Base-by-base conservation (phyloP, 2,888 invertebrate genomes). In the Phania funesta region DNA sequence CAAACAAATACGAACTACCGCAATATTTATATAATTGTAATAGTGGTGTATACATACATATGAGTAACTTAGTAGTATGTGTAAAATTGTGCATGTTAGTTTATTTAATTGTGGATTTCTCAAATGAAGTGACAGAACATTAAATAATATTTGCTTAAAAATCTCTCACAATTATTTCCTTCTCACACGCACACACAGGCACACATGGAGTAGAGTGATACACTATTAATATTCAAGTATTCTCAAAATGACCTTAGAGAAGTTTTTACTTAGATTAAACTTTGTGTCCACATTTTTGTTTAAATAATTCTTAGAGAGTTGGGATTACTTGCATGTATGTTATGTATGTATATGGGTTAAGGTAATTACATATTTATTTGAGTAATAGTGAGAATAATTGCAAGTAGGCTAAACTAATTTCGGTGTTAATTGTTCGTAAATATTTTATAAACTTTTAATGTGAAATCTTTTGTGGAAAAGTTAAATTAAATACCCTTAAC, bases 361-460 rank as follows among this genome's bases (percentile, higher is more conserved):
- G 35, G 26, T 60, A 9, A 71, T 50, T 11, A n/a, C n/a, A n/a
- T 41, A n/a, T 62, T 16, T 11, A n/a, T 52, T 8, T 18, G 16
- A 56, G 29, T 29, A 29, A 16, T 22, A 29, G 20, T 64, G 13
- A 11, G 5, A 35, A 24, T n/a, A 44, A 52, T 52, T 75, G 65
- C 48, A 65, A 56, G 20, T 65, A 65, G 65, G 65, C 65, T 56
- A 75, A 75, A 75, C 56, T 56, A 46, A 64, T 76, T 77, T 71
- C 73, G 20, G 81, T 81, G 77, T 77, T 81, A 81, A 77, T 77
- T 73, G 73, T 64, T 77, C 62, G 62, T 81, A 77, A 73, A 77
- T 81, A 68, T 73, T 81, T 81, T 35, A 81, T 46, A 76, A 71
- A 76, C 65, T 65, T 80, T 80, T 44, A 65, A 70, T 70, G 41